Conservation (phyloP, 2,888 invertebrate genomes). For the Thecophora atra region DNA sequence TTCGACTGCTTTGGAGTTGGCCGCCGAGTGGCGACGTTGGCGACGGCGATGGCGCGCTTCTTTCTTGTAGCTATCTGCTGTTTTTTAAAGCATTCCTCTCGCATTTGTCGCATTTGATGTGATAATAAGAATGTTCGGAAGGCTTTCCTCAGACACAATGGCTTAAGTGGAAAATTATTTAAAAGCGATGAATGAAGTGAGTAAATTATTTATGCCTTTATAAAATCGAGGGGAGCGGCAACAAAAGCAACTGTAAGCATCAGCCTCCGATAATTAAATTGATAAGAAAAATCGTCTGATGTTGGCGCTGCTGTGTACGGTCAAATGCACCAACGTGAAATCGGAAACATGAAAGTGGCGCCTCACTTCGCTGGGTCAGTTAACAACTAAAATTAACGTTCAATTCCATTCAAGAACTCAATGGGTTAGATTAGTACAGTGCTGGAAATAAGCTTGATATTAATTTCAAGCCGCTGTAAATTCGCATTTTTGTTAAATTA, state of each 20-base stretch:
- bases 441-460: not conserved
- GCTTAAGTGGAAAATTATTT: conserved; percentile 10
- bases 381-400: conserved; percentile 55
- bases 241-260: conserved; percentile 1
- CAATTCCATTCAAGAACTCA: not conserved
- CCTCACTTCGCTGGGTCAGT: conserved; percentile 48
- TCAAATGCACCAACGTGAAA: conserved; percentile 33
- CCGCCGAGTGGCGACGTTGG: conserved; percentile 46
- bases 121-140: conserved; percentile 41
- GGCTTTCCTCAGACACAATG: conserved; percentile 16
- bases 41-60: conserved; percentile 24
- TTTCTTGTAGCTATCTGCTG: conserved; percentile 31
- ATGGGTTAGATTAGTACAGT: not conserved
- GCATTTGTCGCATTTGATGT: conserved; percentile 48
- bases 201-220: conserved; percentile 16
- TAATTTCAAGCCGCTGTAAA: not conserved
- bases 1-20: conserved; percentile 58
- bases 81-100: conserved; percentile 38
- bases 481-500: not conserved
- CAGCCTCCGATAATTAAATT: conserved; percentile 51
- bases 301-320: conserved; percentile 16
- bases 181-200: conserved; percentile 22
- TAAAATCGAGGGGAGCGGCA: not conserved
- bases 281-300: conserved; percentile 47
- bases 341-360: too few relatives aligned